A percentile compares a stretch with the other conserved stretches of the same genome.
Evolutionary conservation across 2,797 vertebrate genomes (phyloP).

Genomic region (Sus cebifrons): DNA sequence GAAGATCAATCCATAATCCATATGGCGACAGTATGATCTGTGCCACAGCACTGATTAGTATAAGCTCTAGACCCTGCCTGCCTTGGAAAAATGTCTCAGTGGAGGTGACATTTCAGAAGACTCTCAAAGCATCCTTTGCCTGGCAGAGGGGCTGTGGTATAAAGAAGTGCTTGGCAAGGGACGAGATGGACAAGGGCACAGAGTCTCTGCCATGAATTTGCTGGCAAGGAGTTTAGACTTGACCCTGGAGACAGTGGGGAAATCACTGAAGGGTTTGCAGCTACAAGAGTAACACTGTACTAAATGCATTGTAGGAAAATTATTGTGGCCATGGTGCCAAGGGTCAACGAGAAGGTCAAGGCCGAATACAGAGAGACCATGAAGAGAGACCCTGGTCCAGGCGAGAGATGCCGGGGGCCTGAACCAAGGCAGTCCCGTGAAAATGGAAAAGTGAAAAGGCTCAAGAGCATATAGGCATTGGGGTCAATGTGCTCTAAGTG

Average conservation of each 20-base stretch:
- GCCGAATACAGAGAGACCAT: neutral
- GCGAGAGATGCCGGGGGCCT: neutral
- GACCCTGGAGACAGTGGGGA: neutral
- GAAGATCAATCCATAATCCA: neutral
- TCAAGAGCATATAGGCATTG: neutral
- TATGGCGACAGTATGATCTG: neutral
- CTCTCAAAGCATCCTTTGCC: neutral
- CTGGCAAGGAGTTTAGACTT: neutral
- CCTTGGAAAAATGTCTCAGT: neutral
- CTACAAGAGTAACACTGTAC: neutral
- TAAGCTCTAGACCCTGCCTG: neutral
- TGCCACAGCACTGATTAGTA: neutral
- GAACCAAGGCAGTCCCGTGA: neutral
- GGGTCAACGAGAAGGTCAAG: neutral
- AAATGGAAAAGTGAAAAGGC: neutral
- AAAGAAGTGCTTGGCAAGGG: neutral
- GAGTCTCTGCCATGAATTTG: neutral
- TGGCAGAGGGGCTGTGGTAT: neutral
- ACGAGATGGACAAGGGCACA: neutral
- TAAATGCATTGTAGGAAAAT: neutral
- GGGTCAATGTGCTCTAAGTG: neutral
- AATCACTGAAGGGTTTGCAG: neutral
- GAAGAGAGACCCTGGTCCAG: neutral
- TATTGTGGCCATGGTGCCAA: neutral
- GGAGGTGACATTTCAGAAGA: neutral